Conservation (phyloP, 2,888 invertebrate species). For the Dendrolimus houi region DNA sequence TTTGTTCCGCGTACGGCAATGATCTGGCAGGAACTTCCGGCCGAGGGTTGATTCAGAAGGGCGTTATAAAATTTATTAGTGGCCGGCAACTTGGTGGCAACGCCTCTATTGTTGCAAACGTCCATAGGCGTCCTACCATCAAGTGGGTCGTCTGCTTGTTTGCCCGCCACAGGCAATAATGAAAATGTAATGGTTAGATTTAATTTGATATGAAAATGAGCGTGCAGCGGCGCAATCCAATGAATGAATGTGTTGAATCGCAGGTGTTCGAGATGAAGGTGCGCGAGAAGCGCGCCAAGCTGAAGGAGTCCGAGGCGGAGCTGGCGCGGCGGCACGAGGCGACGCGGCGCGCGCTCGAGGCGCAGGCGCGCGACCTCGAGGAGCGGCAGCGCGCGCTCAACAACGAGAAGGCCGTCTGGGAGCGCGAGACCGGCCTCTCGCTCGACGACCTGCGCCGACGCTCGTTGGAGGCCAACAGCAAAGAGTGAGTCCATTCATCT, state of each 20-base stretch:
- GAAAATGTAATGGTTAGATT: no score
- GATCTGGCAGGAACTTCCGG: no score
- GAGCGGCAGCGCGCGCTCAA: constrained; percentile 91
- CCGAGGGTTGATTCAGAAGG: no score
- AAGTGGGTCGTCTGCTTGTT: no score
- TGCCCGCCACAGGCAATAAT: no score
- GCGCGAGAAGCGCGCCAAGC: constrained; percentile 95
- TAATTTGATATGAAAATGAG: no score
- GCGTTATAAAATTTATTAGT: no score
- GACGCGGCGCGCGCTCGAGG: constrained; percentile 84
- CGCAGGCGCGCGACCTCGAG: constrained; percentile 93
- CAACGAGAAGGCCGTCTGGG: constrained; percentile 91
- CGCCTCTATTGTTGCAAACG: no score
- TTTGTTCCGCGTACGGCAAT: no score
- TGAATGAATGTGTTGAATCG: not conserved
- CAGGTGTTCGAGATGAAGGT: constrained; percentile 98
- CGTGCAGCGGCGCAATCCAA: no score
- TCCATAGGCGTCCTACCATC: no score
- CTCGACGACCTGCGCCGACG: constrained; percentile 92
- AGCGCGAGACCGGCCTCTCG: constrained; percentile 91
- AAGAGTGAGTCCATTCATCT: constrained; percentile 79
- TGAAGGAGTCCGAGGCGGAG: constrained; percentile 96
- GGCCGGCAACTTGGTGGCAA: no score
- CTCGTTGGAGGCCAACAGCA: constrained; percentile 92
- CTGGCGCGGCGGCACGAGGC: constrained; percentile 93